Evolutionary conservation across 2,113 vertebrate species (phyloP).

Genomic region (Pitta sordida): DNA sequence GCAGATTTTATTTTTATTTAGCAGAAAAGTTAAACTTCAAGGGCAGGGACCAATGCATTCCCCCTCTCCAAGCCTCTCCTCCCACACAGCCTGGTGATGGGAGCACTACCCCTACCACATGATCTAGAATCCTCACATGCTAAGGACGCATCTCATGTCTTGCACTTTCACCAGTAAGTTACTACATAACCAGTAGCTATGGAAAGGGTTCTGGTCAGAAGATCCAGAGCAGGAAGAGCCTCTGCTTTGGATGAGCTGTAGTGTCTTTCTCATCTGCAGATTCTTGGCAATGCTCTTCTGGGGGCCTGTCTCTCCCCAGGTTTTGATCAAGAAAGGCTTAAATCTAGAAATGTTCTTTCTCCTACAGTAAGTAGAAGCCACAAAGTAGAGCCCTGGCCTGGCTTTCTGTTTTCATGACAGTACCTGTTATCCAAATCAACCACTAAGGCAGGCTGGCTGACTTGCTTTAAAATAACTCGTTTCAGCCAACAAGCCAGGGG

Average conservation of each 20-base stretch:
- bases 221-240: background rate
- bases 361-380: background rate
- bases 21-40: background rate
- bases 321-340: background rate
- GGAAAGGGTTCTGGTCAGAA: background rate
- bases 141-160: rapidly evolving
- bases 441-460: background rate
- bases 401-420: background rate
- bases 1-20: background rate
- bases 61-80: background rate
- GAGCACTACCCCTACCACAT: rapidly evolving
- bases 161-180: background rate
- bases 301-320: background rate
- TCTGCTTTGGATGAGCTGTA: background rate
- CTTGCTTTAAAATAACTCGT: background rate
- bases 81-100: background rate
- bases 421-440: background rate
- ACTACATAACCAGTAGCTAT: background rate
- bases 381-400: background rate
- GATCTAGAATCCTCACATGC: background rate
- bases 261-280: background rate
- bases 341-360: background rate
- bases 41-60: background rate
- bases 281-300: background rate
- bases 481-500: background rate